Percentiles rank a stretch among this genome's conserved stretches.
Evolutionary conservation across 1,140 invertebrate species (phyloP).

Genomic region (Neodiprion fabricii): DNA sequence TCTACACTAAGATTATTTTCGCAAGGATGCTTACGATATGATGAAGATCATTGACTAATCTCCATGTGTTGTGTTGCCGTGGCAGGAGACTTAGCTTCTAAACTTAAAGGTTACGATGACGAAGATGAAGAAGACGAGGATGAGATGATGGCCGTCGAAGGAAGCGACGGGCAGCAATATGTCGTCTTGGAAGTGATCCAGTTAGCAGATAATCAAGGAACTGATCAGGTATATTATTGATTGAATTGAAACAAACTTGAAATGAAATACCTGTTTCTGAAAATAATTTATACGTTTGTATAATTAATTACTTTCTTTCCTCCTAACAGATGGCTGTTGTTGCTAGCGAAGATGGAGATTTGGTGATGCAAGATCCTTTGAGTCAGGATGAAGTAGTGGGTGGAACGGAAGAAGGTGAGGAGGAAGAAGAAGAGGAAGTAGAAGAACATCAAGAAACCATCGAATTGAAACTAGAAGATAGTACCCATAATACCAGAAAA

Average conservation of each 20-base stretch:
- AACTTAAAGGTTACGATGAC: conserved; percentile 67
- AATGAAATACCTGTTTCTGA: neutral
- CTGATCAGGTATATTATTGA: conserved; percentile 46
- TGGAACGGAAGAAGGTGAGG: conserved; percentile 42
- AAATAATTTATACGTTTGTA: conserved; percentile 10
- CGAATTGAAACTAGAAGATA: conserved; percentile 49
- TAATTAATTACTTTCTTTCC: neutral
- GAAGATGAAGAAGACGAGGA: conserved; percentile 59
- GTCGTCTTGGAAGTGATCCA: conserved; percentile 88
- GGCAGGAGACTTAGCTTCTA: conserved; percentile 62
- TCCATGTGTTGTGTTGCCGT: conserved; percentile 48
- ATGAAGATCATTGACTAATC: conserved; percentile 59
- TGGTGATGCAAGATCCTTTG: conserved; percentile 60
- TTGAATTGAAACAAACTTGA: neutral
- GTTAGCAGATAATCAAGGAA: conserved; percentile 71
- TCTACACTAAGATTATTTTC: neutral
- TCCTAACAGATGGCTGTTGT: conserved; percentile 56
- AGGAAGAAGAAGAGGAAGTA: conserved; percentile 51
- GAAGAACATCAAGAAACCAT: conserved; percentile 49
- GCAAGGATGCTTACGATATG: conserved; percentile 56
- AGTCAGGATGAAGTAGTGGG: conserved; percentile 53
- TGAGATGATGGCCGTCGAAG: conserved; percentile 71
- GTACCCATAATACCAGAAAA: conserved; percentile 30
- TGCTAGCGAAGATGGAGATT: conserved; percentile 56
- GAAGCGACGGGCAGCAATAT: conserved; percentile 82